A percentile compares a stretch with the other conserved stretches of the same genome.
Conservation (phyloP, 2,888 invertebrate genomes). For the Lutraria lutraria region DNA sequence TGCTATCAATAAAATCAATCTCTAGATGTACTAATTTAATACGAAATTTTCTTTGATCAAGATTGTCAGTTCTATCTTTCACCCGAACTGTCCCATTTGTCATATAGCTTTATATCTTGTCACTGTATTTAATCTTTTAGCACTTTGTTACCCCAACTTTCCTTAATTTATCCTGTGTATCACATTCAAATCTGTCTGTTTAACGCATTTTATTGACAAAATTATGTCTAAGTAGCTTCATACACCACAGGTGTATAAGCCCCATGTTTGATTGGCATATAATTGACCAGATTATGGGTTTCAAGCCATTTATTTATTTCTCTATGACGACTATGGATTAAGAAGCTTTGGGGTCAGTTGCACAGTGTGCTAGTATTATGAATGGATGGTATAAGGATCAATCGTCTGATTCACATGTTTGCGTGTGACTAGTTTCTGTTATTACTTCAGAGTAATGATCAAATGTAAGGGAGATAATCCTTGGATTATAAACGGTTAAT, state of each 20-base stretch:
- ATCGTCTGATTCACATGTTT: background rate
- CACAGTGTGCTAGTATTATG: slow-evolving; percentile 15
- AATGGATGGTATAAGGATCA: background rate
- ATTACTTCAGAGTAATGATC: background rate
- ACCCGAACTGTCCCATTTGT: background rate
- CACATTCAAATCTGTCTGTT: background rate
- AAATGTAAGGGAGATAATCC: slow-evolving; percentile 6
- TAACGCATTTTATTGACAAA: background rate
- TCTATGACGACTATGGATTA: background rate
- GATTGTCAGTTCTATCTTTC: background rate
- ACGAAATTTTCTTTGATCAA: background rate
- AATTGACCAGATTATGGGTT: background rate
- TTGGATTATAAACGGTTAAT: background rate
- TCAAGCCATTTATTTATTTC: slow-evolving; percentile 1
- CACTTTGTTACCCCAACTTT: background rate
- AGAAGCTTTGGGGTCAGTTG: background rate
- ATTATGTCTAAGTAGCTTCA: background rate
- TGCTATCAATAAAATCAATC: too few relatives aligned
- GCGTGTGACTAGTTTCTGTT: background rate
- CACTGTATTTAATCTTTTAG: background rate
- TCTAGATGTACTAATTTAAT: background rate
- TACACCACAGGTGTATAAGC: background rate
- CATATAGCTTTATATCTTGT: background rate
- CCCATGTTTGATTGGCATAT: background rate
- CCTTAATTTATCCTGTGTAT: background rate